Evolutionary conservation across 2,888 invertebrate species (phyloP), one percentile per base, ranked within the genome.

Genomic region (Ormyrus rosae): DNA sequence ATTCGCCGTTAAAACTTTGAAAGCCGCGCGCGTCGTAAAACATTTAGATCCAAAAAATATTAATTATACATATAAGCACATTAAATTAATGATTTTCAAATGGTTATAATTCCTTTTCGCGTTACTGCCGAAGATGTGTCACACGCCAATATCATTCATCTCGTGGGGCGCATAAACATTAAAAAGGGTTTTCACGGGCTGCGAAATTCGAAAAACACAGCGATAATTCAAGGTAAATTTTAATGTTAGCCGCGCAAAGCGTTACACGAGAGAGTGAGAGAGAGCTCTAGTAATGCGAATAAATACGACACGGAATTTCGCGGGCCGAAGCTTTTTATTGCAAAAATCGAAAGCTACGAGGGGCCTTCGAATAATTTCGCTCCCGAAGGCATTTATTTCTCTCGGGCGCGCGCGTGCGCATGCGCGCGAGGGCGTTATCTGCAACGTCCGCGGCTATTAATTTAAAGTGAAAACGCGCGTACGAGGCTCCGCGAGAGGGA

Each of bases 361-460:
- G 53, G n/a, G 53, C 45, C 51, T 68, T 10, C 67, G 13, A 78
- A 80, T 70, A 63, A 80, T 80, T 71, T 73, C 56, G 55, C 45
- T 51, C 34, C 3, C 63, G 63, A 34, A 34, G 19, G 51, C 60
- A 80, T 80, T 74, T 80, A 80, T 65, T 80, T 70, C 70, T 70
- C 34, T 4, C 34, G 34, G 0, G 19, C 19, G 19, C 19, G 19
- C 1, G 19, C 19, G 1, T 0, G 34, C 34, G 34, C 34, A 34
- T 34, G 34, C 34, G 34, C 34, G 34, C 34, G 34, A 34, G 4
- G 3, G 55, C 68, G 78, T 73, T 79, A 79, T 73, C 78, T 73
- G 70, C 60, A 71, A 58, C 65, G 46, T 34, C 58, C 61, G 70
- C 51, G 61, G 71, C 80, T 71, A 80, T 80, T 80, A 80, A 80